Conservation (phyloP, 2,888 invertebrate genomes). For the Yponomeuta cagnagella region DNA sequence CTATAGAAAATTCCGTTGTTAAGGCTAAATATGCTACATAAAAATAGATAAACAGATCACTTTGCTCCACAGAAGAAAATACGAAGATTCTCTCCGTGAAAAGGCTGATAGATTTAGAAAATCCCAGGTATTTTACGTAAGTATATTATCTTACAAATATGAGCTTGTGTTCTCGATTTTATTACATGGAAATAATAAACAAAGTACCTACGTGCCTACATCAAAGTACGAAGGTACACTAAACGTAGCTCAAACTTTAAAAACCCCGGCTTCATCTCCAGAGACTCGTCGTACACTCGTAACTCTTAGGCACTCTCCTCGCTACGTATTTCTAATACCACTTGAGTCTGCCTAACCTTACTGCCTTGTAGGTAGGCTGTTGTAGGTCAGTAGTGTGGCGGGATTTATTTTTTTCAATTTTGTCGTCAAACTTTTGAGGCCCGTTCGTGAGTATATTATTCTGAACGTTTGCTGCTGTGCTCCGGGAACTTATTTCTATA, state of each 20-base stretch:
- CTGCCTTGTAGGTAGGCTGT: no score
- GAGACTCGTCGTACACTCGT: background rate
- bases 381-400: no score
- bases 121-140: conserved; percentile 44
- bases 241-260: background rate
- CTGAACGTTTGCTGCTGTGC: no score
- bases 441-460: no score
- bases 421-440: no score
- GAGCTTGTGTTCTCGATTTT: background rate
- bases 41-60: background rate
- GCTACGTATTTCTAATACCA: no score
- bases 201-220: background rate
- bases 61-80: conserved; percentile 39
- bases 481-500: no score
- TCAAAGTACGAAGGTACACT: background rate
- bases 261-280: background rate
- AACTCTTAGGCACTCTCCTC: no score
- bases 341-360: no score
- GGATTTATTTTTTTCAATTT: no score
- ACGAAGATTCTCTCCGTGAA: conserved; percentile 45
- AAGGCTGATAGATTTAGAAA: conserved; percentile 47
- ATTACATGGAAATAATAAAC: background rate
- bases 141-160: no score
- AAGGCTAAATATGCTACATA: no score
- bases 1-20: background rate